These are phyloP conservation scores for Oreonectes daqikongensis DNA, from an alignment of 2,797 vertebrate genomes.

Conservation along the genomic window DNA sequence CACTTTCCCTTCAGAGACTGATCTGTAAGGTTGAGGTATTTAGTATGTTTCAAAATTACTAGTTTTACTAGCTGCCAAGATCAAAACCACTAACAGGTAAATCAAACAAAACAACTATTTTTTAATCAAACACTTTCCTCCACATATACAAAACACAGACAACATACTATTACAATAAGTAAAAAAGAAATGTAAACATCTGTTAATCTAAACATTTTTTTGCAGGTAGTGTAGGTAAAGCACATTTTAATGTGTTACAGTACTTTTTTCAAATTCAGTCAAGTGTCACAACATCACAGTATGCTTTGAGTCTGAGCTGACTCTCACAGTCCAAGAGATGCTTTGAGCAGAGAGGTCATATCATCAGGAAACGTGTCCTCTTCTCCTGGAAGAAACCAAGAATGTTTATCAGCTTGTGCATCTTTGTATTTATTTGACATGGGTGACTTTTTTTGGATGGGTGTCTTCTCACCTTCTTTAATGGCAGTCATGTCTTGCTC, in stretches of 20 bases:
- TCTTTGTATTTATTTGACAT: neutral
- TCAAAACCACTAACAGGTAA: neutral
- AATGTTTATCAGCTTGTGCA: neutral
- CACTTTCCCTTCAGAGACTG: neutral
- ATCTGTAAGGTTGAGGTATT: neutral
- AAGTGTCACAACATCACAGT: slow-evolving; percentile 12
- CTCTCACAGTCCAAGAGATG: slow-evolving; percentile 77
- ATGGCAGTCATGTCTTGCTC: slow-evolving; percentile 63
- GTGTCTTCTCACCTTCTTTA: neutral
- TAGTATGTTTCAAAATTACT: neutral
- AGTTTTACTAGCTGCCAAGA: neutral
- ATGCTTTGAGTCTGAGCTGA: neutral
- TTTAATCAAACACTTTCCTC: neutral
- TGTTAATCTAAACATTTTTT: neutral
- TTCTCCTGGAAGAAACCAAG: slow-evolving; percentile 69
- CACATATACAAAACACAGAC: slow-evolving; percentile 26
- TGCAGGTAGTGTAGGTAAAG: neutral
- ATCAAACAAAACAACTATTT: neutral
- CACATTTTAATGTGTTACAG: slow-evolving; percentile 25
- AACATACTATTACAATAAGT: slow-evolving; percentile 19
- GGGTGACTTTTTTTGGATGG: neutral
- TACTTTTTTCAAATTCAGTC: slow-evolving; percentile 29
- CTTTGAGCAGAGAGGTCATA: slow-evolving; percentile 83
- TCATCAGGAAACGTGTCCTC: slow-evolving; percentile 82
- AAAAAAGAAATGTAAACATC: slow-evolving; percentile 35